phyloP scores from a whole-genome alignment of 1,140 invertebrate genomes.

The Gonioctena quinquepunctata region DNA sequence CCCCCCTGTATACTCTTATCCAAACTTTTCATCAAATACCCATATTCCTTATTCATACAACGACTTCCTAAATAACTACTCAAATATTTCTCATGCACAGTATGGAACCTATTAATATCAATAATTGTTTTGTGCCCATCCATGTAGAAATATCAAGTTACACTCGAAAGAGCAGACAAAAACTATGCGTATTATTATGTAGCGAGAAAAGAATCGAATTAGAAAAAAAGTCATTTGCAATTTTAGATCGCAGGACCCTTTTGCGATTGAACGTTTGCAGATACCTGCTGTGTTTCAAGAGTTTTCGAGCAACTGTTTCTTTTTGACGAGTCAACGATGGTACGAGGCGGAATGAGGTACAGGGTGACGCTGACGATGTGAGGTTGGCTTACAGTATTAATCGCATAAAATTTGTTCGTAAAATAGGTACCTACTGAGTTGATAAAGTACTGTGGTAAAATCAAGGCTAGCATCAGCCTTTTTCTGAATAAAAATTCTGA shows the following conservation, averaged over 20 bases:
- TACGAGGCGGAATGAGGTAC: background rate
- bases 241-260: slow-evolving; percentile 16
- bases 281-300: slow-evolving; percentile 8
- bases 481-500: no score
- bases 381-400: no score
- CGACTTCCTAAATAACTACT: background rate
- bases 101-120: slow-evolving; percentile 21
- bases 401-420: no score
- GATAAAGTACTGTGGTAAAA: no score
- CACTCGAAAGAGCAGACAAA: slow-evolving; percentile 24
- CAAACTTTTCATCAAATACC: background rate
- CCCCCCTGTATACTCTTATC: no score
- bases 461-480: no score
- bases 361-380: background rate
- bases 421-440: no score
- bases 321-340: background rate
- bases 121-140: slow-evolving; percentile 34
- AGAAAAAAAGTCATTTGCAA: slow-evolving; percentile 18
- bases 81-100: slow-evolving; percentile 5
- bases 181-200: background rate
- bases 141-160: slow-evolving; percentile 40
- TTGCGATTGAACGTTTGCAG: background rate
- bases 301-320: slow-evolving; percentile 8
- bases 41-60: background rate
- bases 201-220: background rate